These are phyloP conservation scores for Thomomys bottae DNA, from an alignment of 2,113 vertebrate species.

Conservation along the genomic window DNA sequence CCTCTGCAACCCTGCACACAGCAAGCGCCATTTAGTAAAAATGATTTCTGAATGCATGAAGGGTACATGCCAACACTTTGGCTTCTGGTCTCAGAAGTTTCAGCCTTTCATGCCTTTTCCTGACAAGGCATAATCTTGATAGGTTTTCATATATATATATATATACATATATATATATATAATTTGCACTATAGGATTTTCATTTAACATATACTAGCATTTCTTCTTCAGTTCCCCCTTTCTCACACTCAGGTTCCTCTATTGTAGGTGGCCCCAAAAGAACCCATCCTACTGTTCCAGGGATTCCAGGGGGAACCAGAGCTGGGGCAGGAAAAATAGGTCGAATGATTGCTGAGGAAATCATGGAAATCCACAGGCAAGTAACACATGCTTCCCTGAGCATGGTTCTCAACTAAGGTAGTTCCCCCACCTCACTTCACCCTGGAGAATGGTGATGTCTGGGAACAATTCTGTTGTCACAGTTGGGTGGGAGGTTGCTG, in stretches of 20 bases:
- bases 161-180: too few species aligned
- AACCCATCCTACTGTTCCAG: conserved; percentile 94
- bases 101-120: conserved; percentile 24
- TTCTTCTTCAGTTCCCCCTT: neutral
- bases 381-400: conserved; percentile 39
- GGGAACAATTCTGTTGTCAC: neutral
- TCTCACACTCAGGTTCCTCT: conserved; percentile 69
- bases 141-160: too few species aligned
- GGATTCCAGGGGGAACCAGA: conserved; percentile 97
- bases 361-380: conserved; percentile 99
- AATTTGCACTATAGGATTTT: neutral
- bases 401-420: neutral
- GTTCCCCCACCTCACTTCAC: neutral
- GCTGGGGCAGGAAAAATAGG: conserved; percentile 98
- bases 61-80: too few species aligned
- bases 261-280: conserved; percentile 92
- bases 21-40: neutral
- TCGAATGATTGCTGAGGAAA: conserved; percentile 99
- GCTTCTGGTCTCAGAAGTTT: neutral
- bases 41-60: neutral
- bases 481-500: neutral
- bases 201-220: neutral
- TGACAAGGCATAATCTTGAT: neutral
- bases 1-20: neutral
- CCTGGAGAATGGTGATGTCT: neutral